These are phyloP conservation scores for Callionymus lyra DNA, from an alignment of 2,113 vertebrate genomes.

Conservation along the genomic window DNA sequence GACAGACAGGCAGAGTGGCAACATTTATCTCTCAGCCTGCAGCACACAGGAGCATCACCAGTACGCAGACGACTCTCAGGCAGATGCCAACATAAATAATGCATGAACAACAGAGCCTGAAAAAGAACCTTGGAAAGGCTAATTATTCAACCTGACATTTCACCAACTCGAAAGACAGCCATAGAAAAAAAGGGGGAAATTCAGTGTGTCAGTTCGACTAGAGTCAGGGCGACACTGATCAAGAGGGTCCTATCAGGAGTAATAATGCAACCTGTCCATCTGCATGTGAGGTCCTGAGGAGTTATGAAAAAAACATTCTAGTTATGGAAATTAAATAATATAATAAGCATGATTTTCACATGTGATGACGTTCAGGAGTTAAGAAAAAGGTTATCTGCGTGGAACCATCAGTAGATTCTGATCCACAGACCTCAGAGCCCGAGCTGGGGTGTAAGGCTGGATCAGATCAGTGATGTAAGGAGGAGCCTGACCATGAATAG, in stretches of 20 bases:
- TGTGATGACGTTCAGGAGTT: too few species aligned
- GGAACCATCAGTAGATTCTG: too few species aligned
- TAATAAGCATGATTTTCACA: too few species aligned
- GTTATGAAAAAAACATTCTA: too few species aligned
- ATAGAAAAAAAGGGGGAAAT: constrained; percentile 23
- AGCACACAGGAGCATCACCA: constrained; percentile 31
- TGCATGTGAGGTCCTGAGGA: constrained; percentile 8
- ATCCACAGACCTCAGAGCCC: too few species aligned
- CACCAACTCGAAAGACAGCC: constrained; percentile 36
- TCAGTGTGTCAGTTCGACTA: constrained; percentile 8
- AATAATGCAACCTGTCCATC: constrained; percentile 24
- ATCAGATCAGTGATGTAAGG: too few species aligned
- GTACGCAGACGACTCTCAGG: constrained; percentile 45
- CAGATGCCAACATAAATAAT: constrained; percentile 65
- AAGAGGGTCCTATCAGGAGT: constrained; percentile 8
- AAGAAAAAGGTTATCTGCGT: too few species aligned
- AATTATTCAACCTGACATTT: constrained; percentile 61
- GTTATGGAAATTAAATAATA: too few species aligned
- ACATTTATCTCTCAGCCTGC: constrained; percentile 31
- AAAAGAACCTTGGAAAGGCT: constrained; percentile 49
- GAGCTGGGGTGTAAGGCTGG: too few species aligned
- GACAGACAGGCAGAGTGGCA: constrained; percentile 27
- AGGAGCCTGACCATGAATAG: too few species aligned
- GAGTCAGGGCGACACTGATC: constrained; percentile 11
- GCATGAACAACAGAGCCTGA: constrained; percentile 52